Evolutionary conservation across 1,140 invertebrate genomes (phyloP).

Genomic region (Penaeus chinensis): DNA sequence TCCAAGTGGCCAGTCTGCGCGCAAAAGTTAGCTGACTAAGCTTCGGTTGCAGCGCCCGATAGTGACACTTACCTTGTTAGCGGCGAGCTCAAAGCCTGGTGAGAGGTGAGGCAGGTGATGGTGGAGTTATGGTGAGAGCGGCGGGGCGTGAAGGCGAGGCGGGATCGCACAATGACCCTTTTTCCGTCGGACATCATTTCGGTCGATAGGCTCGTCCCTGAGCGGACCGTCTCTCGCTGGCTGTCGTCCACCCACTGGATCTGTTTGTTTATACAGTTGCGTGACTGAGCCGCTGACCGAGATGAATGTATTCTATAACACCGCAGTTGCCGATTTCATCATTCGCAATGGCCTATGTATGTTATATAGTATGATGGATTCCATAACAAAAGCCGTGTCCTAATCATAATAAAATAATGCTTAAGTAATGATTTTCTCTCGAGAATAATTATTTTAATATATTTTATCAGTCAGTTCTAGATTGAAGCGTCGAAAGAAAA

Average conservation of each 20-base stretch:
- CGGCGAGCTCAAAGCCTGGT: constrained; percentile 64
- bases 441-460: no score
- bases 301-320: not conserved
- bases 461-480: no score
- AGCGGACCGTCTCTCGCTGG: constrained; percentile 50
- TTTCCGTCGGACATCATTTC: constrained; percentile 64
- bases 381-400: no score
- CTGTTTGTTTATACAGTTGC: constrained; percentile 25
- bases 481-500: no score
- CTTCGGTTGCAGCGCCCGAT: not conserved
- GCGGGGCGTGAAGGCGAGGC: constrained; percentile 66
- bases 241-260: constrained; percentile 63
- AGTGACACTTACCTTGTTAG: constrained; percentile 48
- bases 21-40: no score
- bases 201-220: constrained; percentile 57
- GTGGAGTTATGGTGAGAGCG: constrained; percentile 67
- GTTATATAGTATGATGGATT: no score
- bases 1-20: no score
- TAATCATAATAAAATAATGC: no score
- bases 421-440: no score
- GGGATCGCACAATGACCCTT: constrained; percentile 66
- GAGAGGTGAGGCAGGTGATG: constrained; percentile 68
- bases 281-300: not conserved
- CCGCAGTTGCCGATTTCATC: not conserved
- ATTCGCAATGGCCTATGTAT: no score